These are phyloP conservation scores for Drosophila insularis DNA, from an alignment of 1,140 invertebrate genomes.

Conservation along the genomic window DNA sequence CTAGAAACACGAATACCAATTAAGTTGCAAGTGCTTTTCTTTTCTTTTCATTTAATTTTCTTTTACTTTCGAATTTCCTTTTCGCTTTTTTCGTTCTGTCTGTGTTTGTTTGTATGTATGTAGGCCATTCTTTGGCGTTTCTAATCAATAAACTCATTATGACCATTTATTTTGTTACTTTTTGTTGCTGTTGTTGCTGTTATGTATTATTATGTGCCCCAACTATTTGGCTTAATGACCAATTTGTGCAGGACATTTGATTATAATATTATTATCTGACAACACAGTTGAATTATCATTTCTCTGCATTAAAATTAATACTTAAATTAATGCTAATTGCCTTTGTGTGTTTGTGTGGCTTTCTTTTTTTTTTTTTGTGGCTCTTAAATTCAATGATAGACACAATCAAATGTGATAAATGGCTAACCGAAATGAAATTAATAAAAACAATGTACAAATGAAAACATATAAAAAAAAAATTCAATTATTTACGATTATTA, in stretches of 20 bases:
- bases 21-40: constrained; percentile 24
- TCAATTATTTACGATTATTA: background rate
- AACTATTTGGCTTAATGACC: constrained; percentile 45
- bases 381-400: background rate
- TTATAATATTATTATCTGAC: constrained; percentile 37
- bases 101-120: background rate
- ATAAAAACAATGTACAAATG: background rate
- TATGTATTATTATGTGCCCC: constrained; percentile 29
- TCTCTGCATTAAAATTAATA: background rate
- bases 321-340: background rate
- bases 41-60: background rate
- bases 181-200: constrained; percentile 31
- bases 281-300: constrained; percentile 28
- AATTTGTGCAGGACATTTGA: constrained; percentile 37
- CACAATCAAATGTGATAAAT: constrained; percentile 9
- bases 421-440: constrained; percentile 1
- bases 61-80: background rate
- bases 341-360: background rate
- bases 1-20: constrained; percentile 36
- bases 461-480: background rate
- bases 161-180: constrained; percentile 15
- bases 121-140: constrained; percentile 20
- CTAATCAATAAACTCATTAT: constrained; percentile 62
- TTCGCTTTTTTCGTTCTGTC: background rate
- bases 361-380: background rate